These are phyloP conservation scores for Nipponacmea schrenckii DNA, from an alignment of 2,888 invertebrate species.

Conservation along the genomic window DNA sequence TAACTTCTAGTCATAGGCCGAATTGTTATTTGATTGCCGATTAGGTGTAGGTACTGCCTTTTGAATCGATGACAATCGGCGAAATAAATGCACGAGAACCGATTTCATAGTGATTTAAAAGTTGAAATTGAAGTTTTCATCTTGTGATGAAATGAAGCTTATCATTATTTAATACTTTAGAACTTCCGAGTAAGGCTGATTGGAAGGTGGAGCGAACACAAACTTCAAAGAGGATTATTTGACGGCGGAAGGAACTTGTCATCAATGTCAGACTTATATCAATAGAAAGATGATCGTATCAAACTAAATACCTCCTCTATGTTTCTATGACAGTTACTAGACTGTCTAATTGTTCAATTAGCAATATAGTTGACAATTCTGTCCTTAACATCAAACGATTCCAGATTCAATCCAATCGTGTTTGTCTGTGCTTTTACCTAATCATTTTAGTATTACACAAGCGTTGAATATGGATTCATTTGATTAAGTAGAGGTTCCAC, in stretches of 20 bases:
- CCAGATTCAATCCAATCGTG: not conserved
- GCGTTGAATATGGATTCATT: not conserved
- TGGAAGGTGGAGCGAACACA: too few relatives aligned
- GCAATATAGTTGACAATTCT: not conserved
- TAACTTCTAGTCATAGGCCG: too few relatives aligned
- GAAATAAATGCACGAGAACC: too few relatives aligned
- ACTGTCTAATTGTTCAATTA: slow-evolving; percentile 7
- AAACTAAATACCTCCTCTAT: not conserved
- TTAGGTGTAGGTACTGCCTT: too few relatives aligned
- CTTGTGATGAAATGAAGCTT: too few relatives aligned
- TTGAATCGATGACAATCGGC: too few relatives aligned
- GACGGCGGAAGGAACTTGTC: not conserved
- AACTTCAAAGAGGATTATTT: too few relatives aligned
- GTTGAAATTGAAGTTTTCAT: too few relatives aligned
- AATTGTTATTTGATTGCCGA: too few relatives aligned
- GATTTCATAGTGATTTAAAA: too few relatives aligned
- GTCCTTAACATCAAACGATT: not conserved
- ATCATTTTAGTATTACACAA: not conserved
- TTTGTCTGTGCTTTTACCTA: slow-evolving; percentile 4
- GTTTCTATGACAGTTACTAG: slow-evolving; percentile 3
- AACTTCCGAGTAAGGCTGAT: too few relatives aligned
- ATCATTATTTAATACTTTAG: too few relatives aligned
- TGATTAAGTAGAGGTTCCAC: not conserved
- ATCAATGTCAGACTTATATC: not conserved
- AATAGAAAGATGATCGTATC: not conserved